Evolutionary conservation across 2,113 vertebrate genomes (phyloP).

Genomic region (Nothobranchius kuhntae): DNA sequence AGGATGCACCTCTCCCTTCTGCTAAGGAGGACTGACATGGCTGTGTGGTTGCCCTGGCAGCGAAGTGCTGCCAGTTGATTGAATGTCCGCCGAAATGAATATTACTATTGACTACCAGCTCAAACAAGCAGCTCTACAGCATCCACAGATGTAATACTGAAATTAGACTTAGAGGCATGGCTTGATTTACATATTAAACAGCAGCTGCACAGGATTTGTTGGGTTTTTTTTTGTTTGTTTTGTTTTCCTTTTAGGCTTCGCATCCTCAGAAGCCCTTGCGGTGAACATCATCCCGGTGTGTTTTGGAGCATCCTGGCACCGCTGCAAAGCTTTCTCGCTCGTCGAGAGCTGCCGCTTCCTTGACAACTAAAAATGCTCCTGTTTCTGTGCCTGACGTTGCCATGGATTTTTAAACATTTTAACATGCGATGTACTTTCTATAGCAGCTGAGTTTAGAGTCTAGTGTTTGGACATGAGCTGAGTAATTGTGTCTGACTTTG

Average conservation of each 20-base stretch:
- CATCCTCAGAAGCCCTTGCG: conserved; percentile 51
- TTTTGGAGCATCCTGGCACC: conserved; percentile 51
- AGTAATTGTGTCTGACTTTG: conserved; percentile 46
- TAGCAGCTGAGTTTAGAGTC: conserved; percentile 1
- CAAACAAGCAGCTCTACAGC: conserved; percentile 40
- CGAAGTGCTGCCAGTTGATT: conserved; percentile 27
- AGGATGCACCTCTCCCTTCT: not conserved
- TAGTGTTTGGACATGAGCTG: conserved; percentile 7
- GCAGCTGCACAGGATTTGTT: conserved; percentile 61
- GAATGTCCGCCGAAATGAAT: conserved; percentile 50
- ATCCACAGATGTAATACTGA: conserved; percentile 53
- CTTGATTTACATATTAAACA: conserved; percentile 67
- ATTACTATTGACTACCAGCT: conserved; percentile 42
- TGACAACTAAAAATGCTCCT: conserved; percentile 50
- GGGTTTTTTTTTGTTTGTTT: conserved; percentile 44
- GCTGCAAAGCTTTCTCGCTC: conserved; percentile 44
- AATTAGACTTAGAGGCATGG: conserved; percentile 55
- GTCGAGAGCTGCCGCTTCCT: conserved; percentile 44
- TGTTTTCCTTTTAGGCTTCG: conserved; percentile 45
- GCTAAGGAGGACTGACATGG: not conserved
- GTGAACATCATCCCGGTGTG: conserved; percentile 35
- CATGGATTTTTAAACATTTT: conserved; percentile 40
- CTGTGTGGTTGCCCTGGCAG: conserved; percentile 19
- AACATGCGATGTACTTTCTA: conserved; percentile 26
- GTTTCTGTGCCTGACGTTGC: conserved; percentile 44